Conservation (phyloP, 2,888 invertebrate species). For the Bugula neritina region DNA sequence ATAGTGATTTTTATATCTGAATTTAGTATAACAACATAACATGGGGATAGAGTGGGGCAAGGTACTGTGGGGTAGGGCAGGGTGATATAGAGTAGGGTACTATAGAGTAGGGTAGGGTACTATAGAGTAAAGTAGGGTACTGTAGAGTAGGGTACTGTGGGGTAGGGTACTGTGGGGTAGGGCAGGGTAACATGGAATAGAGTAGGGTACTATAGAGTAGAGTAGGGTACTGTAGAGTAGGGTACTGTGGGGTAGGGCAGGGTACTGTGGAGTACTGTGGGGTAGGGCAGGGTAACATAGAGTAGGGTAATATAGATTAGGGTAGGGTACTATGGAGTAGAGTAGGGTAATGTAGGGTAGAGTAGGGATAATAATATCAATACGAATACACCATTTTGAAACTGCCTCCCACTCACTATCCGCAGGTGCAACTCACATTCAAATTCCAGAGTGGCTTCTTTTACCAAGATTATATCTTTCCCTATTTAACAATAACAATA, state of each 20-base stretch:
- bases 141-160: background rate
- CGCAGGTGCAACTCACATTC: too few species aligned
- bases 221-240: background rate
- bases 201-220: background rate
- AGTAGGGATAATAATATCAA: too few species aligned
- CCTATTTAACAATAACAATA: too few species aligned
- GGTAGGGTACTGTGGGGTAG: background rate
- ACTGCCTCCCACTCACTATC: too few species aligned
- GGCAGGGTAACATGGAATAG: background rate
- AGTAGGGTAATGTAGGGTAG: background rate
- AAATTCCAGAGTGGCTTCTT: too few species aligned
- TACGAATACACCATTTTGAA: too few species aligned
- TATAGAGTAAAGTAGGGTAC: background rate
- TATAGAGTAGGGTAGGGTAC: background rate
- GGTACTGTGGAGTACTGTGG: too few species aligned
- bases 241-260: background rate
- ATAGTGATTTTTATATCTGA: too few species aligned
- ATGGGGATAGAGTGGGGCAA: constrained; percentile 58
- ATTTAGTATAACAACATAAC: too few species aligned
- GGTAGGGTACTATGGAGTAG: background rate
- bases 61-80: background rate
- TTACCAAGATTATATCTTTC: too few species aligned
- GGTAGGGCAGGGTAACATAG: too few species aligned
- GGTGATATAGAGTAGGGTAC: background rate
- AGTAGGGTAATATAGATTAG: too few species aligned